A percentile compares a stretch with the other conserved stretches of the same genome.
phyloP scores from a whole-genome alignment of 2,888 invertebrate genomes.

The Amblyjoppa proteus region DNA sequence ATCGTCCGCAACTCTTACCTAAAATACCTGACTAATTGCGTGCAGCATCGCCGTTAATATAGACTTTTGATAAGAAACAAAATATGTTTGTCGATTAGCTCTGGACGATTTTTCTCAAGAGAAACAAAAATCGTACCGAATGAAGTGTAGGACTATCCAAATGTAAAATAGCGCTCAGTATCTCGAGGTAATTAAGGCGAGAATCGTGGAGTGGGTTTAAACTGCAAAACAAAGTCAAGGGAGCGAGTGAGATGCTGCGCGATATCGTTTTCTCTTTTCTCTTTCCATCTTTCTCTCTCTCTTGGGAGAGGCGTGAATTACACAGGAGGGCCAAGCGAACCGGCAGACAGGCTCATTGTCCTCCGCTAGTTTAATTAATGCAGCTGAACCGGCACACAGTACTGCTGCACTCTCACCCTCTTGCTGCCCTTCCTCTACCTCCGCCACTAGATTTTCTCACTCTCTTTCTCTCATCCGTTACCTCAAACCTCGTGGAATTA shows the following conservation, averaged over 20 bases:
- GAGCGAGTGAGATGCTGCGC: constrained; percentile 65
- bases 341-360: constrained; percentile 83
- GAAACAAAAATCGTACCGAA: constrained; percentile 52
- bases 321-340: constrained; percentile 67
- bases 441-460: constrained; percentile 41
- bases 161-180: constrained; percentile 63
- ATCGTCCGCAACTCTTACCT: background rate
- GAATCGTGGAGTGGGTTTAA: constrained; percentile 73
- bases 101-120: background rate
- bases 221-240: constrained; percentile 79
- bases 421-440: constrained; percentile 69
- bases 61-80: background rate
- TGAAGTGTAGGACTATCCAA: constrained; percentile 51
- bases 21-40: constrained; percentile 12
- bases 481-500: constrained; percentile 71
- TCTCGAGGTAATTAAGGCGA: constrained; percentile 74
- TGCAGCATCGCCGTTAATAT: background rate
- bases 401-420: constrained; percentile 77
- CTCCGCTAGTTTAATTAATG: constrained; percentile 84
- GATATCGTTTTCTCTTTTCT: constrained; percentile 40
- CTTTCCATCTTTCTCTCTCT: constrained; percentile 28
- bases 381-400: constrained; percentile 79
- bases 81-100: background rate
- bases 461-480: constrained; percentile 61
- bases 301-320: constrained; percentile 70